Evolutionary conservation across 2,797 vertebrate genomes (phyloP), one percentile per base, ranked within the genome.

Genomic region (Mastacembelus armatus): DNA sequence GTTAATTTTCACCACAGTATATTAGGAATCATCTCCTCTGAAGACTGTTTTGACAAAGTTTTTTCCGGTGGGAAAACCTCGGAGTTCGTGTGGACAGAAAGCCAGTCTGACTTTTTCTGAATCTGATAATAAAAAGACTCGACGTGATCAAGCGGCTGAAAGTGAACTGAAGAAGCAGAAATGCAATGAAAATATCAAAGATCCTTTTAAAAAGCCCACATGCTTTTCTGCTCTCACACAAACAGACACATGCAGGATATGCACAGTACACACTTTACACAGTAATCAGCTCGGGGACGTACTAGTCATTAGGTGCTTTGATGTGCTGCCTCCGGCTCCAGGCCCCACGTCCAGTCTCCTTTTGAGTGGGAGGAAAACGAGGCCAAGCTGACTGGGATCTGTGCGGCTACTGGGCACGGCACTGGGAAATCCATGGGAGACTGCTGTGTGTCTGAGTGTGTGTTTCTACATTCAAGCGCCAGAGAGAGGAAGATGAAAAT

Each of bases 221-320:
- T 18, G n/a, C 33, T 49, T 27, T 30, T 38, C 61, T 11, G 1
- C 47, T 38, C n/a, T 22, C 15, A 19, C 19, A 55, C 38, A 56
- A 29, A 40, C n/a, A 51, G 19, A 42, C 26, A 35, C 55, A 40
- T 39, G 44, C 12, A 40, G 4, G 39, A 56, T 33, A 38, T 38
- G 29, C 19, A 42, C 47, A 19, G 39, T 3, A 2, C 3, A 22
- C 38, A 14, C 22, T 27, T 16, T 32, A 11, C 30, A 10, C 9
- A 50, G 56, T 43, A 62, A 66, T 77, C 60, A 80, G 61, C 66
- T 68, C 27, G 4, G 57, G 65, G 45, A 71, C 67, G 67, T 40
- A 45, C 78, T 24, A 74, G 55, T 64, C 70, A 71, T 80, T 64
- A 85, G 75, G 21, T 36, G 8, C 74, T 80, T 64, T 81, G 71